A percentile compares a stretch with the other conserved stretches of the same genome.
Conservation (phyloP, 2,113 vertebrate genomes). For the Turnix velox region DNA sequence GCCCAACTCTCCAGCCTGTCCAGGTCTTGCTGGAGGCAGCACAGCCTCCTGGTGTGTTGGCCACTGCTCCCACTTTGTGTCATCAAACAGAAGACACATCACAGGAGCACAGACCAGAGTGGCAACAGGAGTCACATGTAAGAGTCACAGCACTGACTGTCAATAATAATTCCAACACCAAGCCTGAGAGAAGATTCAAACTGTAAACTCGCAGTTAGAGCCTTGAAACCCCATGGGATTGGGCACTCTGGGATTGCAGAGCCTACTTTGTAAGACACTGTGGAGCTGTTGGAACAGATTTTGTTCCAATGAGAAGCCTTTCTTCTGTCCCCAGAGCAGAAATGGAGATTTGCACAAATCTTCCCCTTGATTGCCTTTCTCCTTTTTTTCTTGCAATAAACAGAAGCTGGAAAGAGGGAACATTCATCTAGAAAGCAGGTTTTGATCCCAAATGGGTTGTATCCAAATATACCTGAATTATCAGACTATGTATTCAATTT, state of each 20-base stretch:
- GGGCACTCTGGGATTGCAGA: not conserved
- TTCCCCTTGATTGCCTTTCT: not conserved
- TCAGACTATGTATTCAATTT: not conserved
- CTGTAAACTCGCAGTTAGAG: not conserved
- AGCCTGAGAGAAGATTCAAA: not conserved
- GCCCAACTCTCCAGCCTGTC: no score
- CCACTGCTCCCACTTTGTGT: no score
- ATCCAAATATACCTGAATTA: not conserved
- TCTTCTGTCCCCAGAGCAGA: fast-evolving
- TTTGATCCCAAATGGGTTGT: not conserved
- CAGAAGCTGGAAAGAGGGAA: not conserved
- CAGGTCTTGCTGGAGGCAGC: no score
- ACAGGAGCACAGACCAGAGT: not conserved
- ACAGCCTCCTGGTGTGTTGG: no score
- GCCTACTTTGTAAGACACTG: not conserved
- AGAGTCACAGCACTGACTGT: not conserved
- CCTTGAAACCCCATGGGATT: not conserved
- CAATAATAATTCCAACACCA: not conserved
- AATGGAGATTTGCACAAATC: not conserved
- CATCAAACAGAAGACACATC: no score
- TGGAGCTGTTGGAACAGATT: not conserved
- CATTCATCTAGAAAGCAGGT: not conserved
- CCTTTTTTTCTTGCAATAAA: not conserved
- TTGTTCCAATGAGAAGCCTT: not conserved
- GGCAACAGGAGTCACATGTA: not conserved